phyloP scores from a whole-genome alignment of 2,113 vertebrate species.

The Bubo blakistoni region DNA sequence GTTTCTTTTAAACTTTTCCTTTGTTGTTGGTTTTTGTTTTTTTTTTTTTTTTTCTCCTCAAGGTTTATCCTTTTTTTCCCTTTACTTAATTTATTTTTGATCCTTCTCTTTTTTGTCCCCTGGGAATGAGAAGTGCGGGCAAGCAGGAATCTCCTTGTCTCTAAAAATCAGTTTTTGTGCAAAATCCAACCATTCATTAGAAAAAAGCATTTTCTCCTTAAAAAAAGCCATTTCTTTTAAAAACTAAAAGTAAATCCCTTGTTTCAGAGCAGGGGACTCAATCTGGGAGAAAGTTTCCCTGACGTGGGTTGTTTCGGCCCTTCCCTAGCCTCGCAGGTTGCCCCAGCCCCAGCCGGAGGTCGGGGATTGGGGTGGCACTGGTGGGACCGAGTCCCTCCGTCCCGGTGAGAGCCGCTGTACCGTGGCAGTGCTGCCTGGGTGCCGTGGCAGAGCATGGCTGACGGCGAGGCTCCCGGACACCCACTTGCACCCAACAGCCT shows the following conservation, averaged over 20 bases:
- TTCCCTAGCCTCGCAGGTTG: not conserved
- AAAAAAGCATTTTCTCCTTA: not conserved
- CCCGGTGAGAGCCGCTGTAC: accelerated
- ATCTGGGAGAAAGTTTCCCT: accelerated
- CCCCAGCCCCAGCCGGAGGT: not conserved
- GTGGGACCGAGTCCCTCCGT: not conserved
- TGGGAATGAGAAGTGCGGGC: not conserved
- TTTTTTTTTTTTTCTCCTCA: not conserved
- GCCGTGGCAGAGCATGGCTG: not conserved
- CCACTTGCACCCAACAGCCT: not conserved
- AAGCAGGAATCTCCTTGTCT: not conserved
- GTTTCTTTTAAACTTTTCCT: not conserved
- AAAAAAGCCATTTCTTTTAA: not conserved
- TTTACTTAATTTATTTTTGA: not conserved
- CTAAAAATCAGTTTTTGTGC: accelerated
- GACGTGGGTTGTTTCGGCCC: too few species aligned
- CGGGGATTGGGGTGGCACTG: not conserved
- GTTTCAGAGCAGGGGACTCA: not conserved
- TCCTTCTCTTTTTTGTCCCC: not conserved
- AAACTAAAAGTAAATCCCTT: accelerated
- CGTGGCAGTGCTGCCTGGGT: not conserved
- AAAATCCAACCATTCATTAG: accelerated
- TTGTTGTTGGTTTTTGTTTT: not conserved
- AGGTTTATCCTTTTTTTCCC: not conserved
- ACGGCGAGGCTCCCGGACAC: not conserved